These are phyloP conservation scores for Cryptoprocta ferox DNA, from an alignment of 2,797 vertebrate species.

Conservation along the genomic window DNA sequence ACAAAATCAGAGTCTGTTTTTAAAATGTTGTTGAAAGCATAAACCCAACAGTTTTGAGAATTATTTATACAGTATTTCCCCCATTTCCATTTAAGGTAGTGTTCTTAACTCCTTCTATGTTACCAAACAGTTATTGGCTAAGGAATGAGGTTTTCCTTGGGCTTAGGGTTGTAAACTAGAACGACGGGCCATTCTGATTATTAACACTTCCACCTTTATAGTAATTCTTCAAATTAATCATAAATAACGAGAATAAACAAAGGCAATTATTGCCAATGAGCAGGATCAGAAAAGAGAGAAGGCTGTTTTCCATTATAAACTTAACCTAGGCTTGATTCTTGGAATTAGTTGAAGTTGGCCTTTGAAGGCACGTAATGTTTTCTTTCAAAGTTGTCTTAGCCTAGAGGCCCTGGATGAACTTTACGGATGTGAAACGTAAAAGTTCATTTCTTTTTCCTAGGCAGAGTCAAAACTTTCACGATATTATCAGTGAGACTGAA, in stretches of 20 bases:
- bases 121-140: neutral
- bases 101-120: neutral
- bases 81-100: neutral
- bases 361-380: neutral
- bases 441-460: neutral
- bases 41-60: neutral
- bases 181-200: neutral
- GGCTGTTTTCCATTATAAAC: neutral
- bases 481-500: neutral
- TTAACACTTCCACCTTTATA: neutral
- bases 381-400: neutral
- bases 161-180: neutral
- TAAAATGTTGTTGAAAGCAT: neutral
- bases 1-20: neutral
- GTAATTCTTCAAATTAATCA: neutral
- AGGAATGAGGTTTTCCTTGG: neutral
- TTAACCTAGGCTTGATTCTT: neutral
- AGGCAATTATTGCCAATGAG: neutral
- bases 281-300: neutral
- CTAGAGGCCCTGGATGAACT: neutral
- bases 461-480: neutral
- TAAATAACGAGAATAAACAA: neutral
- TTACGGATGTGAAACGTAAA: neutral
- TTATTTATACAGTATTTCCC: neutral
- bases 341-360: neutral